These are phyloP conservation scores for Eucera pruinosa DNA, from an alignment of 2,888 invertebrate species.

Conservation along the genomic window DNA sequence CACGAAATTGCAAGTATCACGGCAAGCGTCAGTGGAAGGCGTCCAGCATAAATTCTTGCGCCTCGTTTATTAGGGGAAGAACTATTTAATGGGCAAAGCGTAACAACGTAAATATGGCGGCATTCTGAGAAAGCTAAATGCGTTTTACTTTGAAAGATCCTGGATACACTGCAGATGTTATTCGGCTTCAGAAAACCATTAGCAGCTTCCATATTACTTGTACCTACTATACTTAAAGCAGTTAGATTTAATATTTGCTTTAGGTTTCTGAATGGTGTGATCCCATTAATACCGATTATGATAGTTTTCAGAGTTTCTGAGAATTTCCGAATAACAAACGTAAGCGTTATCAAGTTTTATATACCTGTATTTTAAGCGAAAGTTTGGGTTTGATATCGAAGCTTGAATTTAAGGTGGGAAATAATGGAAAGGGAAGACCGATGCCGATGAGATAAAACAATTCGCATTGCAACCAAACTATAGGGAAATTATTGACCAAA, in stretches of 20 bases:
- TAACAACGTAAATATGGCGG: slow-evolving; percentile 8
- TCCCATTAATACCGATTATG: too few relatives aligned
- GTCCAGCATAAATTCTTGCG: slow-evolving; percentile 20
- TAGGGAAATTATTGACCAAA: neutral
- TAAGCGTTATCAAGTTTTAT: too few relatives aligned
- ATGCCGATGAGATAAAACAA: too few relatives aligned
- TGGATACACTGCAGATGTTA: neutral
- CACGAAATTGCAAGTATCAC: slow-evolving; percentile 5
- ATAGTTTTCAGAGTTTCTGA: too few relatives aligned
- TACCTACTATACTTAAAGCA: too few relatives aligned
- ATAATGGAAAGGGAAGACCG: neutral
- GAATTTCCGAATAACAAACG: too few relatives aligned
- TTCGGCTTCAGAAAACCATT: neutral
- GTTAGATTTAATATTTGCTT: too few relatives aligned
- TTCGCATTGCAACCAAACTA: neutral
- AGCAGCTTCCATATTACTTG: too few relatives aligned
- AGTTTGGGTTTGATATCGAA: neutral
- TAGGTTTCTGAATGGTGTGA: too few relatives aligned
- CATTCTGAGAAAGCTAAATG: slow-evolving; percentile 8
- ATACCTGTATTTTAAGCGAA: too few relatives aligned
- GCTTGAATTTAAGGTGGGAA: neutral
- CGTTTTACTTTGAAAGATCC: neutral
- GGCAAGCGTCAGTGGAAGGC: slow-evolving; percentile 7
- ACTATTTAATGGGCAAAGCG: slow-evolving; percentile 1
- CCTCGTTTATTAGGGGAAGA: slow-evolving; percentile 14